A percentile compares a stretch with the other conserved stretches of the same genome.
Conservation (phyloP, 2,113 vertebrate genomes). For the Galeopterus variegatus region DNA sequence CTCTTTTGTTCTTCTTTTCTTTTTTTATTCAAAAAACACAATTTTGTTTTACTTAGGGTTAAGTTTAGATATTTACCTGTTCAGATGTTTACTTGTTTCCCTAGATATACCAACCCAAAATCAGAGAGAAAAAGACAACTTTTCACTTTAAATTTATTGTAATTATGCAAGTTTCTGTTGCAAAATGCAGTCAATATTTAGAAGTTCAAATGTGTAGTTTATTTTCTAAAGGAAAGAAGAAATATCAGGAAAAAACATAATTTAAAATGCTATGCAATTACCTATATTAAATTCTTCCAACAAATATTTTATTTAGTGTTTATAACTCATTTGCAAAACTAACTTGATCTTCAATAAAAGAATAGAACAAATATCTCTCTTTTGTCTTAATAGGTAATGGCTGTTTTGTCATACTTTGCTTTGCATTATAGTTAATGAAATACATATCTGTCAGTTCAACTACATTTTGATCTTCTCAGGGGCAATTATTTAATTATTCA, state of each 20-base stretch:
- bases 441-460: not conserved
- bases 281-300: not conserved
- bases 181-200: conserved; percentile 30
- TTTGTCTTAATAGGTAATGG: not conserved
- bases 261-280: conserved; percentile 28
- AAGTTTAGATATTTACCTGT: not conserved
- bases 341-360: conserved; percentile 28
- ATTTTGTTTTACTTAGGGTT: conserved; percentile 1
- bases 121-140: conserved; percentile 7
- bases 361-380: not conserved
- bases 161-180: not conserved
- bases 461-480: conserved; percentile 48
- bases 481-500: not conserved
- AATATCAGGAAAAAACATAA: conserved; percentile 7
- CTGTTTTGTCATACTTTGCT: not conserved
- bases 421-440: conserved; percentile 16
- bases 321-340: conserved; percentile 29
- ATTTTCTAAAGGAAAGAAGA: conserved; percentile 61
- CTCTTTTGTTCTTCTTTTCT: not conserved
- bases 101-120: not conserved
- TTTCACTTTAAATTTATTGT: not conserved
- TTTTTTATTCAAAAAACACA: not conserved
- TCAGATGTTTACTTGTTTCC: not conserved
- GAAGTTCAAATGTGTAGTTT: conserved; percentile 23
- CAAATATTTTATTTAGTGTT: conserved; percentile 13